These are phyloP conservation scores for Alexandromys fortis DNA, from an alignment of 2,113 vertebrate genomes.

Conservation along the genomic window DNA sequence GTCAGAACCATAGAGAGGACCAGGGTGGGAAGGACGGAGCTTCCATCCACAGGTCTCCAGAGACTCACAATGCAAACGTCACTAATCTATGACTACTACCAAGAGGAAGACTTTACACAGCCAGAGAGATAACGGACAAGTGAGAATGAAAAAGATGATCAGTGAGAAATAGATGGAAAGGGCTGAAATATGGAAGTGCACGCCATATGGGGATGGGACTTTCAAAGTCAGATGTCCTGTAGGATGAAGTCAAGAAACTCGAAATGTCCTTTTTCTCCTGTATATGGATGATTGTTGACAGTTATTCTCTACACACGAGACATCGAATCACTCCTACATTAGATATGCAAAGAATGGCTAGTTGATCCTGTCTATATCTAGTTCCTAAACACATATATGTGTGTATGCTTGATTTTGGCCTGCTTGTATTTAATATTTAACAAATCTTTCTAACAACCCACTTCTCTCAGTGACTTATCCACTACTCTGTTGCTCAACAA, in stretches of 20 bases:
- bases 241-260: not conserved
- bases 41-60: not conserved
- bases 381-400: not conserved
- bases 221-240: not conserved
- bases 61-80: not conserved
- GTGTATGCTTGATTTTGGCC: not conserved
- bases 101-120: not conserved
- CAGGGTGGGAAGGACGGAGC: not conserved
- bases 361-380: not conserved
- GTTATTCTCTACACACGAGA: not conserved
- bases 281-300: not conserved
- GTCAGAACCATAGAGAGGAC: not conserved
- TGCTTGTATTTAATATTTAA: not conserved
- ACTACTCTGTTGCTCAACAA: not conserved
- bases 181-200: not conserved
- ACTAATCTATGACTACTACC: not conserved
- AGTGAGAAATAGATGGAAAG: not conserved
- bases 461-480: not conserved
- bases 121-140: not conserved
- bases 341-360: not conserved
- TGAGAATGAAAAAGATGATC: not conserved
- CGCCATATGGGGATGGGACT: not conserved
- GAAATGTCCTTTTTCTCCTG: not conserved
- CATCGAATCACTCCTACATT: not conserved
- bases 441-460: not conserved